Conservation (phyloP, 2,888 invertebrate genomes). For the Ennomos quercinarius region DNA sequence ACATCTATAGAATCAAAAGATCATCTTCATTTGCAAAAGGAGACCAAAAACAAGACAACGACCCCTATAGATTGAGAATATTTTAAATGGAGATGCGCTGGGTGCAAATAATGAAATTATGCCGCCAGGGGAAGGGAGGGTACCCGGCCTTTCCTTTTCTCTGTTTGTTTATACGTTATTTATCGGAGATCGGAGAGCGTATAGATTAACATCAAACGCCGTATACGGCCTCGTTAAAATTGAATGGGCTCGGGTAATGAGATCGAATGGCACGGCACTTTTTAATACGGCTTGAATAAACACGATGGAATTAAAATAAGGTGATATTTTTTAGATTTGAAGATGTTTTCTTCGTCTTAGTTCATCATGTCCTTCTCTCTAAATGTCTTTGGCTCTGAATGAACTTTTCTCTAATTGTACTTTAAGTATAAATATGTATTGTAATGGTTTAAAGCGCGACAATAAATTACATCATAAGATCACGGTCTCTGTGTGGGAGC, state of each 20-base stretch:
- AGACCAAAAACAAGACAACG: conserved; percentile 30
- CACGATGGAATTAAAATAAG: conserved; percentile 9
- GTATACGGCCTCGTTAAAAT: conserved; percentile 68
- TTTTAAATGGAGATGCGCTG: conserved; percentile 49
- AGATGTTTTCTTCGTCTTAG: not conserved
- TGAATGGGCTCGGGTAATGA: conserved; percentile 60
- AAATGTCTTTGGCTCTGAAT: too few species aligned
- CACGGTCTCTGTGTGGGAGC: too few species aligned
- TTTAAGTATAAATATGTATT: too few species aligned
- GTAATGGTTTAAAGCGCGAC: too few species aligned
- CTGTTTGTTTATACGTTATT: conserved; percentile 56
- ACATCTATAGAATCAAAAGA: conserved; percentile 1
- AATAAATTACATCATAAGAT: too few species aligned
- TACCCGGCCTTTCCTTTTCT: conserved; percentile 41
- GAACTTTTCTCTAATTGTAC: too few species aligned
- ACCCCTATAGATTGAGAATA: conserved; percentile 42
- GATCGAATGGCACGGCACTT: conserved; percentile 45
- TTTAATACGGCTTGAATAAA: conserved; percentile 28
- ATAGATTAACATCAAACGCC: conserved; percentile 76
- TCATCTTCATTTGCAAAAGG: conserved; percentile 20
- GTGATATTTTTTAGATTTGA: not conserved
- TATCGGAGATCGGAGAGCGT: conserved; percentile 49
- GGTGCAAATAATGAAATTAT: conserved; percentile 59
- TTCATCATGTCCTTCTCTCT: too few species aligned
- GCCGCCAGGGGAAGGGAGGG: conserved; percentile 37